Evolutionary conservation across 2,113 vertebrate genomes (phyloP).

Genomic region (Rhinoptilus africanus): DNA sequence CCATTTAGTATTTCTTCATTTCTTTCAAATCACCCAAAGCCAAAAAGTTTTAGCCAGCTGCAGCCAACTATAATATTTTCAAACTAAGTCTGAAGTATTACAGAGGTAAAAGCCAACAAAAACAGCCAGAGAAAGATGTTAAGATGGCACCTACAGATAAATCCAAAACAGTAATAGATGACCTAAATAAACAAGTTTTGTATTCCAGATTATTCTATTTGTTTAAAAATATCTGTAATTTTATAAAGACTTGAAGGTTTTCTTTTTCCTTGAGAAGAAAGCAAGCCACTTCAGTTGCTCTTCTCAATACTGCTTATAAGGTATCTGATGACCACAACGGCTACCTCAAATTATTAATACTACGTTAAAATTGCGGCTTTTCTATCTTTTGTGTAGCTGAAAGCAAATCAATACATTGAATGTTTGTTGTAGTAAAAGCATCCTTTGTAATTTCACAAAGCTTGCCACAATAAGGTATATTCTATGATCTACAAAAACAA

Average conservation of each 20-base stretch:
- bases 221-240: neutral
- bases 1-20: neutral
- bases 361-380: neutral
- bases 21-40: neutral
- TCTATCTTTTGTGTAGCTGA: neutral
- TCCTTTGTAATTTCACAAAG: neutral
- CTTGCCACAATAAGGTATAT: neutral
- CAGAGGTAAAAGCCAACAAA: neutral
- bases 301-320: neutral
- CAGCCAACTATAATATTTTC: neutral
- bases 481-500: neutral
- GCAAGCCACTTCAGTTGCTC: neutral
- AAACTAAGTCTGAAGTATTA: neutral
- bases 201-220: neutral
- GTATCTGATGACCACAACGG: neutral
- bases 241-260: neutral
- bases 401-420: neutral
- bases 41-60: neutral
- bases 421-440: neutral
- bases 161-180: neutral
- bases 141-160: neutral
- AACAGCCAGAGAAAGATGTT: neutral
- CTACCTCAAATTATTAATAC: neutral
- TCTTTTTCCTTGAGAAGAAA: neutral
- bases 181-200: neutral